Evolutionary conservation across 1,140 invertebrate genomes (phyloP).

Genomic region (Lordiphosa stackelbergi): DNA sequence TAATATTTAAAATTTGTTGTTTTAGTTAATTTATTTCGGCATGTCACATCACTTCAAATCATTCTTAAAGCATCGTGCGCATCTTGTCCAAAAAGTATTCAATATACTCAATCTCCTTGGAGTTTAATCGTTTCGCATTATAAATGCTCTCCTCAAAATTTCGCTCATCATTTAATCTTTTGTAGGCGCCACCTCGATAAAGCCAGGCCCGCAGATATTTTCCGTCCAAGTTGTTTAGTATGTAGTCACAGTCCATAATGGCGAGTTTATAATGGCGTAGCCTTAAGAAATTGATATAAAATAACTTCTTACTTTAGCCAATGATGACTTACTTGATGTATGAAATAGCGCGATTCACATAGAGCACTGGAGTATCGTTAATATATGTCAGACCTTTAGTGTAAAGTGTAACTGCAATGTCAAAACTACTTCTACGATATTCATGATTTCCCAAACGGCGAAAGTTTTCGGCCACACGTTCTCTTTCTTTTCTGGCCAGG

Average conservation of each 20-base stretch:
- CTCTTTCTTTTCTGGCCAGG: conserved; percentile 20
- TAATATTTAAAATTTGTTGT: neutral
- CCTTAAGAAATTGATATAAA: conserved; percentile 10
- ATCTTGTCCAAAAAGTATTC: conserved; percentile 44
- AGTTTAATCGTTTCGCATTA: conserved; percentile 27
- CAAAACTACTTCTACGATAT: conserved; percentile 27
- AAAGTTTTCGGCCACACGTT: conserved; percentile 39
- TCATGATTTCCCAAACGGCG: conserved; percentile 40
- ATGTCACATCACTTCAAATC: neutral
- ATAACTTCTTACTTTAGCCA: neutral
- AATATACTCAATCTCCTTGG: conserved; percentile 17
- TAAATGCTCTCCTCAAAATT: conserved; percentile 30
- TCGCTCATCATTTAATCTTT: conserved; percentile 32
- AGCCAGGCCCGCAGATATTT: conserved; percentile 41
- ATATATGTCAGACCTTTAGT: conserved; percentile 34
- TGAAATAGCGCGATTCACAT: conserved; percentile 44
- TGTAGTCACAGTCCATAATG: conserved; percentile 42
- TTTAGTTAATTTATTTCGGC: neutral
- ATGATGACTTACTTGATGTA: conserved; percentile 35
- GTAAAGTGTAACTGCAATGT: conserved; percentile 23
- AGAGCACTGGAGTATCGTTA: conserved; percentile 41
- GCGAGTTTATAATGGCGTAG: conserved; percentile 32
- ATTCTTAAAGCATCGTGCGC: conserved; percentile 16
- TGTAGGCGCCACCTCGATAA: conserved; percentile 41
- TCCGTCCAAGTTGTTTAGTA: conserved; percentile 27